Evolutionary conservation across 1,140 invertebrate genomes (phyloP).

Genomic region (Metopolophium dirhodum): DNA sequence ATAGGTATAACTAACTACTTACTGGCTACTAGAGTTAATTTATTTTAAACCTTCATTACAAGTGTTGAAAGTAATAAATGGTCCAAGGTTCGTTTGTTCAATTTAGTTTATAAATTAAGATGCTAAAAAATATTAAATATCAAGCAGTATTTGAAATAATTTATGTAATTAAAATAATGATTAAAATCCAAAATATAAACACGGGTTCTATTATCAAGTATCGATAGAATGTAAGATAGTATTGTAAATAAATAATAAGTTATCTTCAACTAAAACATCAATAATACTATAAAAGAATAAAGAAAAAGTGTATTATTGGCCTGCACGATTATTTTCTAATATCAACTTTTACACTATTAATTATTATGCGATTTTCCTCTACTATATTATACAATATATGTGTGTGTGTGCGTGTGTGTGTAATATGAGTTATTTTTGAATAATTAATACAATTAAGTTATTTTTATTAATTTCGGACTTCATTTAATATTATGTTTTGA

Average conservation of each 20-base stretch:
- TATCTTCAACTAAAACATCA: background rate
- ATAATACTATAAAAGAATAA: background rate
- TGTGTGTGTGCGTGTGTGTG: background rate
- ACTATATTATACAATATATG: too few species aligned
- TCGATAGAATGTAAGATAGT: background rate
- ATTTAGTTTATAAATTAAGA: background rate
- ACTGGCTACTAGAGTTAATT: background rate
- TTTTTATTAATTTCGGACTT: too few species aligned
- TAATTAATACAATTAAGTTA: background rate
- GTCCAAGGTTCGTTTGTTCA: background rate
- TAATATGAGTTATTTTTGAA: background rate
- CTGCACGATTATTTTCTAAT: background rate
- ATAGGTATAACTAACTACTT: background rate
- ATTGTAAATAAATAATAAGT: background rate
- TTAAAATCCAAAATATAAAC: background rate
- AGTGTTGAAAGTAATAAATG: slow-evolving; percentile 3
- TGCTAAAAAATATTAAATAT: background rate
- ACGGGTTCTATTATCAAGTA: background rate
- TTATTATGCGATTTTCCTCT: background rate
- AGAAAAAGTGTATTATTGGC: background rate
- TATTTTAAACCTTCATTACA: slow-evolving; percentile 30
- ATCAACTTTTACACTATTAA: background rate
- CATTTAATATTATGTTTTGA: too few species aligned
- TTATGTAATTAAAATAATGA: background rate
- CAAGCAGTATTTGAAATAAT: background rate